Evolutionary conservation across 2,888 invertebrate species (phyloP), one percentile per base, ranked within the genome.

Genomic region (Zootermopsis nevadensis): DNA sequence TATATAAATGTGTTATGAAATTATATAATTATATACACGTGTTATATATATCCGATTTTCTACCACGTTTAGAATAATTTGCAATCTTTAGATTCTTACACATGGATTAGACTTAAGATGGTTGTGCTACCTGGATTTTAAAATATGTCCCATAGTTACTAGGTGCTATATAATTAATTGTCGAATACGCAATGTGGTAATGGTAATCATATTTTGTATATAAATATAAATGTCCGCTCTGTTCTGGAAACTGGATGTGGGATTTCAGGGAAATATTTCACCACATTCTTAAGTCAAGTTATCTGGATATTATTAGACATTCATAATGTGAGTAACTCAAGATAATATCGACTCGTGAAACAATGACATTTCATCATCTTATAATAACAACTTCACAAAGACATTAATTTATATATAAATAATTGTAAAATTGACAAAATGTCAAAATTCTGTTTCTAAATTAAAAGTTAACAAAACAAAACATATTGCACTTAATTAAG

Each of bases 31-130:
- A 60, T 60, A 27, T n/a, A 60, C n/a, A 60, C 60, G n/a, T n/a
- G 60, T 60, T n/a, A n/a, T 60, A 60, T 27, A 6, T 60, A 60
- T 60, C n/a, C 27, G 60, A 12, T 60, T 60, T 60, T 60, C n/a
- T 60, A 60, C 60, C 60, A 60, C 60, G 60, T 60, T 60, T 60
- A 60, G n/a, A 27, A 60, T n/a, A 60, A 60, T n/a, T n/a, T 60
- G 60, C 60, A 60, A 60, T 6, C n/a, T 60, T 60, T 60, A 60
- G 60, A 60, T 60, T 60, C n/a, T 27, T 60, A 60, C 27, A 27
- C 60, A 60, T 60, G n/a, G 27, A n/a, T 60, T 48, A 48, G 1
- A 48, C 19, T 1, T 48, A 48, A 60, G n/a, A n/a, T 60, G 6
- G 27, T 60, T 60, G 60, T 60, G 27, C 6, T 27, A n/a, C 15